These are phyloP conservation scores for Leptarthrus brevirostris DNA, from an alignment of 2,888 invertebrate genomes.

Conservation along the genomic window DNA sequence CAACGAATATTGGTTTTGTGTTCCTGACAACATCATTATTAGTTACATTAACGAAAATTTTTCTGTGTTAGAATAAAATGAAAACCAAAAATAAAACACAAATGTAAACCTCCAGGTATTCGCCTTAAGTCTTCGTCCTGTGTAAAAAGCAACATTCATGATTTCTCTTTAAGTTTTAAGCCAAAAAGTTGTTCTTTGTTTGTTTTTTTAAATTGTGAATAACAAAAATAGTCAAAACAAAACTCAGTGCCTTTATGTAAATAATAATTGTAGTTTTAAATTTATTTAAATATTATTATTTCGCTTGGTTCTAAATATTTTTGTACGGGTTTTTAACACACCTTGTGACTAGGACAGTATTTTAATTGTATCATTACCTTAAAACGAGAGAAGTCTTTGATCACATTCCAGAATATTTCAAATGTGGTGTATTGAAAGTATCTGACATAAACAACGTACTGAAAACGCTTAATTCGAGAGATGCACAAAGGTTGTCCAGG, in stretches of 20 bases:
- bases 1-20: slow-evolving; percentile 49
- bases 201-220: slow-evolving; percentile 3
- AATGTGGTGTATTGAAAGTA: not conserved
- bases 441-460: not conserved
- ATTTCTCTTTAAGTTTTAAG: slow-evolving; percentile 9
- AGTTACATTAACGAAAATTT: slow-evolving; percentile 46
- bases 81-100: not conserved
- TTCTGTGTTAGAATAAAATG: slow-evolving; percentile 34
- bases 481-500: slow-evolving; percentile 15
- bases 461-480: not conserved
- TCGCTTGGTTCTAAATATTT: slow-evolving; percentile 7
- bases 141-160: slow-evolving; percentile 8
- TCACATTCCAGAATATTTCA: slow-evolving; percentile 24
- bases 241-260: slow-evolving; percentile 50
- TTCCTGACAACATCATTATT: slow-evolving; percentile 51
- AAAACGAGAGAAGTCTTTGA: not conserved
- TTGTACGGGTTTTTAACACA: not conserved
- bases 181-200: slow-evolving; percentile 37
- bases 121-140: not conserved
- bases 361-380: not conserved
- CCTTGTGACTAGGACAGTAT: slow-evolving; percentile 29
- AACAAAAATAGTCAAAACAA: slow-evolving; percentile 27
- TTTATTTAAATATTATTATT: slow-evolving; percentile 22
- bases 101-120: not conserved
- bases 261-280: slow-evolving; percentile 37